Conservation (phyloP, 2,113 vertebrate species). For the Fukomys damarensis region DNA sequence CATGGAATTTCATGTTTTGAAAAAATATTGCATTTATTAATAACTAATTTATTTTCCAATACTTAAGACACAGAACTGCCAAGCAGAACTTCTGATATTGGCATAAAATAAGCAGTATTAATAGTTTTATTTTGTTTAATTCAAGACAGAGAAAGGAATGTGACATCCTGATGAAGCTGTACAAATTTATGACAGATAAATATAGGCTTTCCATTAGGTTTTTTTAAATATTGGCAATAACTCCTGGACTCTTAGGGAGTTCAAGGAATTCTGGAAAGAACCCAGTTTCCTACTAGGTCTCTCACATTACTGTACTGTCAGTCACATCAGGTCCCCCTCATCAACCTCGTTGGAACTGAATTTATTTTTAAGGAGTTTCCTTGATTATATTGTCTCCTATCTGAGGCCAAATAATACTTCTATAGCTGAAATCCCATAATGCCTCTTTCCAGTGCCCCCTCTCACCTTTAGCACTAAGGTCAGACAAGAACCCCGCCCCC, state of each 20-base stretch:
- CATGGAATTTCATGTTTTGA: conserved; percentile 25
- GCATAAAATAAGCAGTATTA: not conserved
- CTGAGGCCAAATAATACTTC: not conserved
- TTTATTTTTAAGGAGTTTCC: not conserved
- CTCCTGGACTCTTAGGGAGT: not conserved
- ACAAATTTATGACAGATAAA: not conserved
- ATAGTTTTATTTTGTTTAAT: conserved; percentile 47
- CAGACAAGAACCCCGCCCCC: not conserved
- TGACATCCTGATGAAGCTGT: not conserved
- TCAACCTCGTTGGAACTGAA: not conserved
- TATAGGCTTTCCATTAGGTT: not conserved
- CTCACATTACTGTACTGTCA: not conserved
- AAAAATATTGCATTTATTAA: conserved; percentile 10
- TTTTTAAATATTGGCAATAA: not conserved
- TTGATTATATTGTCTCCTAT: not conserved
- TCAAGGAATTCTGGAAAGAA: not conserved
- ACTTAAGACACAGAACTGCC: not conserved
- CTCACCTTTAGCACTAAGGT: not conserved
- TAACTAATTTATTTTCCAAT: not conserved
- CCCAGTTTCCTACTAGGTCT: not conserved
- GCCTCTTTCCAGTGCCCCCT: not conserved
- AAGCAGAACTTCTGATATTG: not conserved
- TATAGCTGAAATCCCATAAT: not conserved
- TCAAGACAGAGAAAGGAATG: not conserved
- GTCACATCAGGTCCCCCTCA: not conserved